Conservation (phyloP, 2,113 vertebrate species). For the Holacanthus passer region DNA sequence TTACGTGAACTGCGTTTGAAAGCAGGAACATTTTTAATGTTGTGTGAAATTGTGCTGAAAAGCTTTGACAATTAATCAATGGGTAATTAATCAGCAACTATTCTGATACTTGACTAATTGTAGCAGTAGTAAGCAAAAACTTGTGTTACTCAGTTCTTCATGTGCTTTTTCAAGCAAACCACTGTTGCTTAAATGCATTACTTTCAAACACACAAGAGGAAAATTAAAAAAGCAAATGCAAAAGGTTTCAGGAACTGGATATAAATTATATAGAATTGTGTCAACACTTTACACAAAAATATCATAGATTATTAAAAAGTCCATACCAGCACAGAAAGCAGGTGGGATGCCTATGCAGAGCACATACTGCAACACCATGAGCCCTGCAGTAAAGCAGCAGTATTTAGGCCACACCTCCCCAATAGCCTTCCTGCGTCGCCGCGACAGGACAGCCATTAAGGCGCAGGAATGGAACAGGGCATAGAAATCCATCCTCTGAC, state of each 20-base stretch:
- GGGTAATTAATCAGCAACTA: no score
- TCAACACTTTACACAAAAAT: not conserved
- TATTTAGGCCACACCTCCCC: constrained; percentile 88
- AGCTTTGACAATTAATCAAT: no score
- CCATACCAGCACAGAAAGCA: constrained; percentile 82
- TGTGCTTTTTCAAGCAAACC: not conserved
- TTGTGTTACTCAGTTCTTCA: not conserved
- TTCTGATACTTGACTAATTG: no score
- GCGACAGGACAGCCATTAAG: constrained; percentile 80
- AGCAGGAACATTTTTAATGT: not conserved
- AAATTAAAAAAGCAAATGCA: not conserved
- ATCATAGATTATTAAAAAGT: not conserved
- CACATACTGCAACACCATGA: constrained; percentile 84
- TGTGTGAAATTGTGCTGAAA: not conserved
- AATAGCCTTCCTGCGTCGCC: constrained; percentile 84
- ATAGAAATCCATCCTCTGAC: constrained; percentile 85
- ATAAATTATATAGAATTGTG: not conserved
- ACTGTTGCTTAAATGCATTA: not conserved
- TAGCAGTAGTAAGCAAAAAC: not conserved
- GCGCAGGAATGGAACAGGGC: constrained; percentile 79
- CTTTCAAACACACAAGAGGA: not conserved
- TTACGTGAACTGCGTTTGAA: not conserved
- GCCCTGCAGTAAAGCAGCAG: constrained; percentile 85
- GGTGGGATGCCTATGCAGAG: constrained; percentile 86
- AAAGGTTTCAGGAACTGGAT: not conserved